A percentile compares a stretch with the other conserved stretches of the same genome.
Evolutionary conservation across 2,888 invertebrate species (phyloP).

Genomic region (Ophion slaviceki): DNA sequence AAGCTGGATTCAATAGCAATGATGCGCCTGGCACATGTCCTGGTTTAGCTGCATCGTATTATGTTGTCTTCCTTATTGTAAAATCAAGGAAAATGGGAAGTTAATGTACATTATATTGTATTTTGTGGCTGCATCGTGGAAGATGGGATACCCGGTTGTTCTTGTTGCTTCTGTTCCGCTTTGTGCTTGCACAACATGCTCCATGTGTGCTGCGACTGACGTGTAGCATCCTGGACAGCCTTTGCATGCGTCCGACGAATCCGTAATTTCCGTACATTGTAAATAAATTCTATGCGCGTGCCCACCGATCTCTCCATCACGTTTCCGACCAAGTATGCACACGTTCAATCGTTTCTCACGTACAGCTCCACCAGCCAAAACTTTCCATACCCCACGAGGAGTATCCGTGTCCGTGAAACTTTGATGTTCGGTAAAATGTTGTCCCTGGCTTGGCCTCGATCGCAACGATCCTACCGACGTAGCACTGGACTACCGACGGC

Average conservation of each 20-base stretch:
- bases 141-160: neutral
- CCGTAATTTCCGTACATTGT: slow-evolving; percentile 51
- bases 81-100: slow-evolving; percentile 11
- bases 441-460: too few species aligned
- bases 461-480: too few species aligned
- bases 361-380: neutral
- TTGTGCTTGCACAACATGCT: neutral
- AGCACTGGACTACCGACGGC: too few species aligned
- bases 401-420: too few species aligned
- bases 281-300: slow-evolving; percentile 25
- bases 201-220: slow-evolving; percentile 30
- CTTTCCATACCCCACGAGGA: neutral
- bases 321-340: neutral
- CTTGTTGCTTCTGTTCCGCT: slow-evolving; percentile 19
- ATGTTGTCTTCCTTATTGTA: neutral
- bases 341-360: neutral
- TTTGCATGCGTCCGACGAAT: slow-evolving; percentile 51
- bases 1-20: too few species aligned
- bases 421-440: too few species aligned
- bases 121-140: slow-evolving; percentile 1
- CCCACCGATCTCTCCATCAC: slow-evolving; percentile 11
- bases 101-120: slow-evolving; percentile 11
- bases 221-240: slow-evolving; percentile 54
- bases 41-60: too few species aligned
- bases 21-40: too few species aligned